A percentile compares a stretch with the other conserved stretches of the same genome.
Evolutionary conservation across 2,113 vertebrate species (phyloP).

Genomic region (Madoqua kirkii): DNA sequence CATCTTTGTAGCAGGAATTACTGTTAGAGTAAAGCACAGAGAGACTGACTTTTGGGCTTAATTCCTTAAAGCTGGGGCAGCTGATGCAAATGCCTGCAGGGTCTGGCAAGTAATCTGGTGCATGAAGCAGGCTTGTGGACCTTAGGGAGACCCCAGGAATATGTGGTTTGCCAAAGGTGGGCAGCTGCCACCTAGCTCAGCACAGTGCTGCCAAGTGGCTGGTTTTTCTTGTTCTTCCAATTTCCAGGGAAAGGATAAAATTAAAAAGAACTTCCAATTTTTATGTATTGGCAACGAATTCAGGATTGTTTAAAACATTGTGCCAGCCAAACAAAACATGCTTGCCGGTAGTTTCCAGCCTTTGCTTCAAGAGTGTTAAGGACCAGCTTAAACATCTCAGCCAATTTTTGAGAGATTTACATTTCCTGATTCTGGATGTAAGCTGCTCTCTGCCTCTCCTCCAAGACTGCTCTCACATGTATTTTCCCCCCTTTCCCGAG

Average conservation of each 20-base stretch:
- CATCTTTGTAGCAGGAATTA: neutral
- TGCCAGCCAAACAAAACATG: neutral
- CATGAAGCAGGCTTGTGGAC: neutral
- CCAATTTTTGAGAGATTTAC: neutral
- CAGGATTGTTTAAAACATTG: neutral
- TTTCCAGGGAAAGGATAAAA: neutral
- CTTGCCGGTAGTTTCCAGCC: neutral
- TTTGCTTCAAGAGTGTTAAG: neutral
- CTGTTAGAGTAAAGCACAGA: neutral
- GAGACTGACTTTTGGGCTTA: neutral
- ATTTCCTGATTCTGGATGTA: neutral
- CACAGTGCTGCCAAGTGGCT: neutral
- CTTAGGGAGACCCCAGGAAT: fast-evolving
- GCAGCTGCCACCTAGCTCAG: neutral
- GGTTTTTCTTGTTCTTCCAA: neutral
- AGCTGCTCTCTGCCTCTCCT: neutral
- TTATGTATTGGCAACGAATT: neutral
- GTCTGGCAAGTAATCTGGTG: neutral
- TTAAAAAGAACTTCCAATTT: neutral
- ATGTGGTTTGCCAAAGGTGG: fast-evolving
- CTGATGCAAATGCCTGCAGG: neutral
- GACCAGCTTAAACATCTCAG: neutral
- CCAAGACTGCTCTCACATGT: neutral
- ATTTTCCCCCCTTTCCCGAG: neutral
- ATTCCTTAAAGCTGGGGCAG: neutral